Evolutionary conservation across 2,113 vertebrate genomes (phyloP).

Genomic region (Pelodiscus sinensis): DNA sequence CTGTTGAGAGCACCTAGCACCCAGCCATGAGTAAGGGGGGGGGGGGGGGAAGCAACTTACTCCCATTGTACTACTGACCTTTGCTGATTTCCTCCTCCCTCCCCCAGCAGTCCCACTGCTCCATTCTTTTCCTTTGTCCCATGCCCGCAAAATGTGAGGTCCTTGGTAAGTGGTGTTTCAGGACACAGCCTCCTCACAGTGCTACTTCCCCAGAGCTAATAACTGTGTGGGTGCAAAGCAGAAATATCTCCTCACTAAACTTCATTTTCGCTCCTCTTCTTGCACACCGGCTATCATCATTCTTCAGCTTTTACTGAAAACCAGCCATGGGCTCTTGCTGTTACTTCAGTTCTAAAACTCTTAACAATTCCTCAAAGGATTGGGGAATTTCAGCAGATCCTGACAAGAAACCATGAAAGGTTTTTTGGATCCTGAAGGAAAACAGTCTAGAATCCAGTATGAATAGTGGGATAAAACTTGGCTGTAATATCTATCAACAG

Average conservation of each 20-base stretch:
- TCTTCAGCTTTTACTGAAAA: conserved; percentile 18
- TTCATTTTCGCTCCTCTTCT: conserved; percentile 50
- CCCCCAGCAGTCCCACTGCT: no score
- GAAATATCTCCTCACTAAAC: conserved; percentile 38
- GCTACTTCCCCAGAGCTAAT: conserved; percentile 18
- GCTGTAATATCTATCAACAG: not conserved
- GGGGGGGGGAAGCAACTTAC: not conserved
- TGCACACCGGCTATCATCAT: conserved; percentile 26
- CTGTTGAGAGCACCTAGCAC: not conserved
- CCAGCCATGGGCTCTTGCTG: conserved; percentile 6
- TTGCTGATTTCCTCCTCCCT: no score
- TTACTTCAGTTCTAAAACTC: not conserved
- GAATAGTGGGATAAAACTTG: not conserved
- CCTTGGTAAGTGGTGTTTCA: not conserved
- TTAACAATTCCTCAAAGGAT: not conserved
- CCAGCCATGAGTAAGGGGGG: not conserved
- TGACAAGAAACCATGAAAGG: not conserved
- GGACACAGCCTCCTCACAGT: not conserved
- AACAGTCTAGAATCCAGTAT: not conserved
- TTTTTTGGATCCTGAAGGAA: not conserved
- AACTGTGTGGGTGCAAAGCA: conserved; percentile 57
- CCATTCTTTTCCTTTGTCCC: not conserved
- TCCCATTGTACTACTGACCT: not conserved
- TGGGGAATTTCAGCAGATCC: not conserved
- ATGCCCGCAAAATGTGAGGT: not conserved